A percentile compares a stretch with the other conserved stretches of the same genome.
phyloP scores from a whole-genome alignment of 2,113 vertebrate species.

The Morone saxatilis region DNA sequence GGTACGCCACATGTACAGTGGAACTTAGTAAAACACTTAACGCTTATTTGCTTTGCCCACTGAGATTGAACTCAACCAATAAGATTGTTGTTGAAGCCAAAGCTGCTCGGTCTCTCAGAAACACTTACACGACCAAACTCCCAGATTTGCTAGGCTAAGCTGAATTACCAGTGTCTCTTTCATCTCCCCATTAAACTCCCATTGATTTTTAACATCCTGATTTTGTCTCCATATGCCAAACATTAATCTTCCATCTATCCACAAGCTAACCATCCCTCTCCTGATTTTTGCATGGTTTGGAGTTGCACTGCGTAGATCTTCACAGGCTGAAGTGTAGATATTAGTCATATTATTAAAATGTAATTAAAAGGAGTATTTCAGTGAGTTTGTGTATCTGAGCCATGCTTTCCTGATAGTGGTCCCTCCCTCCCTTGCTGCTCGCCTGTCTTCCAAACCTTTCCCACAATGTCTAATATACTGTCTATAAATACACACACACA shows the following conservation, averaged over 20 bases:
- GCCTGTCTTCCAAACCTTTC: slow-evolving; percentile 38
- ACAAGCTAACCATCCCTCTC: slow-evolving; percentile 58
- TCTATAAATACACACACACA: too few relatives aligned
- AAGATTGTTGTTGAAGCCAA: not conserved
- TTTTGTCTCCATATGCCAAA: slow-evolving; percentile 61
- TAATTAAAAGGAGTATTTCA: not conserved
- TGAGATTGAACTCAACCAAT: not conserved
- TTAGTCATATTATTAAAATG: not conserved
- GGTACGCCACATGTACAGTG: slow-evolving; percentile 10
- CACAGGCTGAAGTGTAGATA: slow-evolving; percentile 14
- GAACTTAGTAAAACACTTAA: not conserved
- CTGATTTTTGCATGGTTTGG: slow-evolving; percentile 64
- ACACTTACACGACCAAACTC: not conserved
- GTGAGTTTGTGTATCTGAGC: slow-evolving; percentile 12
- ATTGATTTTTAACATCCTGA: slow-evolving; percentile 46
- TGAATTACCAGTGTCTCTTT: slow-evolving; percentile 15
- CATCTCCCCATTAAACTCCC: slow-evolving; percentile 25
- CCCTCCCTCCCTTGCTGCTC: slow-evolving; percentile 36
- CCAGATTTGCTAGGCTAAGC: not conserved
- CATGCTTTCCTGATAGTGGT: slow-evolving; percentile 38
- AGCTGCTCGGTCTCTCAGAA: not conserved
- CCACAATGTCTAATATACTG: not conserved
- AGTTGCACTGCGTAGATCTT: slow-evolving; percentile 27
- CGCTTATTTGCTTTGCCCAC: not conserved
- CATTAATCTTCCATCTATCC: slow-evolving; percentile 51